These are phyloP conservation scores for Allenopithecus nigroviridis DNA, from an alignment of 2,797 vertebrate species.

Conservation along the genomic window DNA sequence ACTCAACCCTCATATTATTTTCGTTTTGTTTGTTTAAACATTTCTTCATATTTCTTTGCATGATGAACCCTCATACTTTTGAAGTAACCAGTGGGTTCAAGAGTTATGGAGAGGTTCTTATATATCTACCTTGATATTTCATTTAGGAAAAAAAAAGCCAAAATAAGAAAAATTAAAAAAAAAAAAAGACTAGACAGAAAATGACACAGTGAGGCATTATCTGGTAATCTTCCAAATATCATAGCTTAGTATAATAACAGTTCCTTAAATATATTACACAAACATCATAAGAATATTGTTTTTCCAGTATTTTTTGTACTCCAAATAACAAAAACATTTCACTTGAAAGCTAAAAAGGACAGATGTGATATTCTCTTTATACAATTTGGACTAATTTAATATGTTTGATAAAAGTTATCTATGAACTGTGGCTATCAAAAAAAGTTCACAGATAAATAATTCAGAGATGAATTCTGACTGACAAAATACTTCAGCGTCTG, in stretches of 20 bases:
- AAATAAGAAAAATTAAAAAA: not conserved
- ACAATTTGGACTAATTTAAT: not conserved
- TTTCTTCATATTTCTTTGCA: too few species aligned
- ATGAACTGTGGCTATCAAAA: not conserved
- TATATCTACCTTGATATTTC: too few species aligned
- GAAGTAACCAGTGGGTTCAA: too few species aligned
- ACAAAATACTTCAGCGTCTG: not conserved
- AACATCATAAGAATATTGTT: not conserved
- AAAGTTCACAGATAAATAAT: not conserved
- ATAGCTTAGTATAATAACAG: not conserved
- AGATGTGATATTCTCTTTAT: not conserved
- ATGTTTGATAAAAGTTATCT: not conserved
- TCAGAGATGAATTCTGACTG: not conserved
- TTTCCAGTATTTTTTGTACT: not conserved
- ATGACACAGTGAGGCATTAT: not conserved
- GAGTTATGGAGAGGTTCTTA: too few species aligned
- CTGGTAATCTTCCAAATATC: not conserved
- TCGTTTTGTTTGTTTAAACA: too few species aligned
- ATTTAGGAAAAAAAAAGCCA: not conserved
- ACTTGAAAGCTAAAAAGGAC: not conserved
- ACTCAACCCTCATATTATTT: too few species aligned
- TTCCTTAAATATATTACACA: conserved; percentile 1
- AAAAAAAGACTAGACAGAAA: not conserved
- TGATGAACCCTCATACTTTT: too few species aligned
- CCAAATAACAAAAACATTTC: not conserved